Percentiles rank a stretch among this genome's conserved stretches.
Conservation (phyloP, 2,113 vertebrate genomes). For the Himantopus leucocephalus region DNA sequence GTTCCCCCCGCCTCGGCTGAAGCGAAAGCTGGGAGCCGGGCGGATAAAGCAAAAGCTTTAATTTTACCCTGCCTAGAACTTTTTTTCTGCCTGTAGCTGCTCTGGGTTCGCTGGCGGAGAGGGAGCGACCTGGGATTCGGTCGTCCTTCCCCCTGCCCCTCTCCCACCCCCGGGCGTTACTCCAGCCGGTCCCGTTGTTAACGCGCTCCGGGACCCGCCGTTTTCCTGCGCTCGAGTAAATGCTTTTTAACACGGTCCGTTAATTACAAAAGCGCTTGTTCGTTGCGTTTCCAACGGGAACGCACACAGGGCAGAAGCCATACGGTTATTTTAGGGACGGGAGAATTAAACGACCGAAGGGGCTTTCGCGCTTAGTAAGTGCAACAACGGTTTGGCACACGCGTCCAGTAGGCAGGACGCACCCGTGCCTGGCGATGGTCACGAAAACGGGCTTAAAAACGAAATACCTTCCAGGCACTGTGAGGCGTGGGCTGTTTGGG, state of each 20-base stretch:
- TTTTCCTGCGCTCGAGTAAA: not conserved
- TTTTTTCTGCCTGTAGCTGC: not conserved
- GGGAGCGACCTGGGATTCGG: not conserved
- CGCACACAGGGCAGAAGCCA: not conserved
- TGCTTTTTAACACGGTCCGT: not conserved
- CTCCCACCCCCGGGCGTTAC: not conserved
- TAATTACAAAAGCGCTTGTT: not conserved
- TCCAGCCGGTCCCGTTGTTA: not conserved
- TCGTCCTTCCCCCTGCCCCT: not conserved
- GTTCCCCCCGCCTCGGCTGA: rapidly evolving
- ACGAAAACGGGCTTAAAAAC: not conserved
- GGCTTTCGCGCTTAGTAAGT: not conserved
- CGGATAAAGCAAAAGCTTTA: not conserved
- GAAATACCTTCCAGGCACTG: not conserved
- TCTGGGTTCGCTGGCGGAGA: not conserved
- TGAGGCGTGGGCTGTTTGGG: not conserved
- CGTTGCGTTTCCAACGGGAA: not conserved
- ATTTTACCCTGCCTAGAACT: not conserved
- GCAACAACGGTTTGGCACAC: not conserved
- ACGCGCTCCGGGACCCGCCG: not conserved
- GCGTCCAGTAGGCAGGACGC: not conserved
- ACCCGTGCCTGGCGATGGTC: not conserved
- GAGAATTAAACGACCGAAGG: not conserved
- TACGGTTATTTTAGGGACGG: not conserved
- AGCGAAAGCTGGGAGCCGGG: not conserved